Evolutionary conservation across 2,797 vertebrate genomes (phyloP), one percentile per base, ranked within the genome.

Genomic region (Mastacembelus armatus): DNA sequence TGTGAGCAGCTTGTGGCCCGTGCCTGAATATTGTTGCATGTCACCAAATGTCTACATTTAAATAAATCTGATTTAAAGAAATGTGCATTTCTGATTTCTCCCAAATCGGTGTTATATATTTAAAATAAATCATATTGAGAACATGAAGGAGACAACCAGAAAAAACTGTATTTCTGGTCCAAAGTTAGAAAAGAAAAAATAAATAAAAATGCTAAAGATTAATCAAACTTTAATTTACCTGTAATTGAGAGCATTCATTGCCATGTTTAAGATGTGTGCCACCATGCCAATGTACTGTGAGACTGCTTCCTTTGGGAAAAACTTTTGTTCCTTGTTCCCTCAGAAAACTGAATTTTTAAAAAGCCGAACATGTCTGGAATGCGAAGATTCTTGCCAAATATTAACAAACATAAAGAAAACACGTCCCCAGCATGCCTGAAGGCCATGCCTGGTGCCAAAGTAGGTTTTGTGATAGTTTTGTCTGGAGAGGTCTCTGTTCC

Each of bases 401-500:
- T 66, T 26, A 70, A 18, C 14, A 42, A 39, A 54, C 7, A 29
- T 33, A 52, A 27, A 15, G 44, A 42, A 48, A 63, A 39, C 35
- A 47, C 47, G 32, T 56, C 32, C 24, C 11, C 29, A 14, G 7
- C 52, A n/a, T 7, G 69, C 33, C 78, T 47, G 39, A 35, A 54
- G 61, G 48, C 38, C 15, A 5, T 0, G 59, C 7, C 35, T 29
- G 74, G 67, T 63, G 78, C 61, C 82, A 30, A 1, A 52, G 62
- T 59, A 45, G 72, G 63, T 43, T 7, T 48, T 61, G 71, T 35
- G 71, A 85, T 83, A 88, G 90, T 90, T 93, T 74, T 81, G 90
- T 89, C 90, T 92, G 61, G 48, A 58, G 69, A 50, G 32, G 74
- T 43, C 72, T 73, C 71, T 83, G 77, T 80, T 84, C 73, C 63